phyloP scores from a whole-genome alignment of 2,888 invertebrate species.

The Prostheceraeus crozeri region DNA sequence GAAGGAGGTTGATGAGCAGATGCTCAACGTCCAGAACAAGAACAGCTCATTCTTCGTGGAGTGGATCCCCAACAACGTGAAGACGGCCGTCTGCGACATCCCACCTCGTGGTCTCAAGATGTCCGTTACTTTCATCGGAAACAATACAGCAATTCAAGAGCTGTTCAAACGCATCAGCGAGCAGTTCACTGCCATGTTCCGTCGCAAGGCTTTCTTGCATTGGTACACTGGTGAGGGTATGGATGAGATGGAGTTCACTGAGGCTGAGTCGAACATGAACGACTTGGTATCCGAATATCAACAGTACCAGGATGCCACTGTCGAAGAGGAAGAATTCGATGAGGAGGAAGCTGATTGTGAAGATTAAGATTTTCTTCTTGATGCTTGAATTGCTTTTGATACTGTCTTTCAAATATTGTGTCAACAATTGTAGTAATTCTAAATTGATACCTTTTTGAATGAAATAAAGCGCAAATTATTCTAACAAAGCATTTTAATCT shows the following conservation, averaged over 20 bases:
- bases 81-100: slow-evolving; percentile 79
- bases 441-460: too few relatives aligned
- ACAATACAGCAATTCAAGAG: slow-evolving; percentile 42
- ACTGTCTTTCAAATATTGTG: too few relatives aligned
- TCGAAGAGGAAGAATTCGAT: too few relatives aligned
- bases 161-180: slow-evolving; percentile 42
- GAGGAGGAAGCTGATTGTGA: too few relatives aligned
- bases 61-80: slow-evolving; percentile 85
- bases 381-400: too few relatives aligned
- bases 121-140: slow-evolving; percentile 74
- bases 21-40: slow-evolving; percentile 86
- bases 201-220: slow-evolving; percentile 33
- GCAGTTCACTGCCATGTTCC: slow-evolving; percentile 65
- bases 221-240: slow-evolving; percentile 37
- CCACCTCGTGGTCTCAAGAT: slow-evolving; percentile 76
- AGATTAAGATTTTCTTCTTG: too few relatives aligned
- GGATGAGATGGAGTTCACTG: slow-evolving; percentile 37
- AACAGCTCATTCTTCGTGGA: slow-evolving; percentile 73
- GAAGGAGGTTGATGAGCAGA: slow-evolving; percentile 63
- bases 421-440: too few relatives aligned
- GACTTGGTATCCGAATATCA: slow-evolving; percentile 33
- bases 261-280: slow-evolving; percentile 34
- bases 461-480: too few relatives aligned
- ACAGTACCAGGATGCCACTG: slow-evolving; percentile 32
- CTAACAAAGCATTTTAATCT: too few relatives aligned